Evolutionary conservation across 30 jellyfish, hydroid and myxozoan genomes (phyloP), one percentile per base, ranked within the genome.

Genomic region (Sanderia malayensis): DNA sequence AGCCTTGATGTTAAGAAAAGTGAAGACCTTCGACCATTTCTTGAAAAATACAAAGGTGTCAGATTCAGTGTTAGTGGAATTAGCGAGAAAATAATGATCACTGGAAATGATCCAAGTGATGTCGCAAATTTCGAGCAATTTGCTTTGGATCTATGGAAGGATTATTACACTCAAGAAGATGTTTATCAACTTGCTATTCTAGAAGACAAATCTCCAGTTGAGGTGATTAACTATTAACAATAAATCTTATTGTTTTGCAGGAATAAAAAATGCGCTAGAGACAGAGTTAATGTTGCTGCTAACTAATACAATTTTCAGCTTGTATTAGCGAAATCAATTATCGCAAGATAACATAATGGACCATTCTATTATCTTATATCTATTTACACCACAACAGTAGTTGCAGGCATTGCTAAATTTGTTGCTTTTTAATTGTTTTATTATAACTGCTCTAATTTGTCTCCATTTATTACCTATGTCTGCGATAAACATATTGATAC

Each of bases 101-200:
- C 90, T 8, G 86, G 88, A 24, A 87, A 80, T 67, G 83, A 74
- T 20, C 72, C 96, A 53, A 30, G 46, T 49, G 27, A 19, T 15
- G 27, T 49, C 25, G 64, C 64, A 37, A 37, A 80, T 6, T 88
- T 88, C 58, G 97, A 88, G 52, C 84, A 88, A 22, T 88, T 88
- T 60, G 71, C 97, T 0, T 57, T 88, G 59, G 97, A 88, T 69
- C 61, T 88, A 44, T 88, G 97, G 97, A 88, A 79, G 63, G 79
- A 88, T 57, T 80, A 70, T 76, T 88, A 88, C 53, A 82, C 74
- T 34, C 97, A 88, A 69, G 97, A 88, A 74, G 95, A 77, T 71
- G 90, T 88, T 25, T 73, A 71, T n/a, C 97, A 88, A 72, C 49
- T 88, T 27, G 97, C 81, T 0, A 60, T 82, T 24, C 62, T 88